Conservation (phyloP, 2,888 invertebrate species). For the Dynastes hyllus region DNA sequence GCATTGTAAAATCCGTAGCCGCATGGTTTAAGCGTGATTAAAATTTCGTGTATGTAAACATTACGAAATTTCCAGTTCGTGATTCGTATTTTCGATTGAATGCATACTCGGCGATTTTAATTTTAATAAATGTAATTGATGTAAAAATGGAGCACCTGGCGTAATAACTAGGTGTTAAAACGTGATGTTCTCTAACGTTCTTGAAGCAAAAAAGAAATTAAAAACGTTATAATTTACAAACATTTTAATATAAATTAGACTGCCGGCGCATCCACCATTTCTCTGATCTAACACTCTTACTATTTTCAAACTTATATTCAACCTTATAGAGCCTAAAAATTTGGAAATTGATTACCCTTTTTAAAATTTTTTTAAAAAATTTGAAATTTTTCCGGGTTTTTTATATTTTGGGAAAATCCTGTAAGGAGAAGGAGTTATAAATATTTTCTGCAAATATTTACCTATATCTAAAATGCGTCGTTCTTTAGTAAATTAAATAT, state of each 20-base stretch:
- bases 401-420: too few relatives aligned
- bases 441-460: too few relatives aligned
- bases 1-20: neutral
- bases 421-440: too few relatives aligned
- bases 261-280: constrained; percentile 5
- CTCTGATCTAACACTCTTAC: neutral
- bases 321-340: too few relatives aligned
- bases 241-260: neutral
- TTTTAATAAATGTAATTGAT: neutral
- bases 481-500: too few relatives aligned
- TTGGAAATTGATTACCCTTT: too few relatives aligned
- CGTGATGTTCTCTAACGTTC: too few relatives aligned
- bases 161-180: too few relatives aligned
- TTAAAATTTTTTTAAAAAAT: too few relatives aligned
- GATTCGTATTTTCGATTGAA: constrained; percentile 10
- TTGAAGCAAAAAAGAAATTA: neutral
- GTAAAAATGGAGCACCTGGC: neutral
- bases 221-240: neutral
- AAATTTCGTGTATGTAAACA: constrained; percentile 12
- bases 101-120: neutral
- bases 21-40: neutral
- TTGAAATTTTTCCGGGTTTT: too few relatives aligned
- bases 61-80: constrained; percentile 21
- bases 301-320: too few relatives aligned
- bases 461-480: too few relatives aligned